Conservation (phyloP, 2,113 vertebrate species). For the Corydoras maculifer region DNA sequence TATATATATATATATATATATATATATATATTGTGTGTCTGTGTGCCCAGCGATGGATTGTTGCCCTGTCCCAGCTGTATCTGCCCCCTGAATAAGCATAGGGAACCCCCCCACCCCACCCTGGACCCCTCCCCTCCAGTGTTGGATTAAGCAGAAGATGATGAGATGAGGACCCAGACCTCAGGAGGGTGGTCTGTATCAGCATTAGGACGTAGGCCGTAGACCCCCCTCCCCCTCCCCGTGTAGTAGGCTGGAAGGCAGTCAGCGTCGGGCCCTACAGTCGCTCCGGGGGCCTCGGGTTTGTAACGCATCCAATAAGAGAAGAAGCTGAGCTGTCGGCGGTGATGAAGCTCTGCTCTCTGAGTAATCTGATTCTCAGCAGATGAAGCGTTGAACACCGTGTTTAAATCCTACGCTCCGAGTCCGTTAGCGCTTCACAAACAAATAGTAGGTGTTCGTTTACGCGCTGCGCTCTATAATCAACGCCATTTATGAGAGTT, state of each 20-base stretch:
- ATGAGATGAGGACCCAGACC: no score
- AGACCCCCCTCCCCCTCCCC: conserved; percentile 19
- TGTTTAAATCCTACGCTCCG: conserved; percentile 2
- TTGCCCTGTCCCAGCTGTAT: no score
- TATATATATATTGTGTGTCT: no score
- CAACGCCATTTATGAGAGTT: conserved; percentile 13
- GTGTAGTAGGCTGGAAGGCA: conserved; percentile 8
- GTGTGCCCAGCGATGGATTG: no score
- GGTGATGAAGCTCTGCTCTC: conserved; percentile 41
- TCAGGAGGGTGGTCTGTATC: not conserved
- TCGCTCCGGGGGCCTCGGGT: conserved; percentile 10
- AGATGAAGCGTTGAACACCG: not conserved
- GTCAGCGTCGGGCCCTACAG: conserved; percentile 23
- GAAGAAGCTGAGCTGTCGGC: conserved; percentile 32
- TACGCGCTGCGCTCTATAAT: not conserved
- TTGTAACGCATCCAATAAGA: conserved; percentile 35
- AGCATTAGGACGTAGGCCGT: conserved; percentile 8
- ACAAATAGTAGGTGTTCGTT: conserved; percentile 26
- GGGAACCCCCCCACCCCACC: no score
- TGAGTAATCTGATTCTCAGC: conserved; percentile 37
- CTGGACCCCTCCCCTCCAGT: no score
- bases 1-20: no score
- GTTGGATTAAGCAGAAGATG: no score
- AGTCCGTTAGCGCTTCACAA: not conserved
- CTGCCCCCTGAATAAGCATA: no score